phyloP scores from a whole-genome alignment of 2,797 vertebrate species.

The Sebastes trivittatus region DNA sequence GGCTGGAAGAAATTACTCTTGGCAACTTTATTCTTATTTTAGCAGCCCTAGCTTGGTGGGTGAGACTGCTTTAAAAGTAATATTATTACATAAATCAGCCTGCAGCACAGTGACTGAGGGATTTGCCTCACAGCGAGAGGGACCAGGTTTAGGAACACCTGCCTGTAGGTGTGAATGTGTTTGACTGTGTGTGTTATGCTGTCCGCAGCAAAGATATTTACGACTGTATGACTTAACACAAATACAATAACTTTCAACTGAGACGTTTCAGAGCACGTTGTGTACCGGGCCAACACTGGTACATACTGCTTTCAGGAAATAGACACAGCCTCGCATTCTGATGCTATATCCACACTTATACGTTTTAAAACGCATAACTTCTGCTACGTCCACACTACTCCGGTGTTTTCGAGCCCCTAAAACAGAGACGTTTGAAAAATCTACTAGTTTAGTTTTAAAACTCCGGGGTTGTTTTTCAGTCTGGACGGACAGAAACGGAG shows the following conservation, averaged over 20 bases:
- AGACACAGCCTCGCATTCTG: not conserved
- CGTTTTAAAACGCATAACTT: not conserved
- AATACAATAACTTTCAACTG: not conserved
- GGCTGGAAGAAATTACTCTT: conserved; percentile 1
- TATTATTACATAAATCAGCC: conserved; percentile 14
- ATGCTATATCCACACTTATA: not conserved
- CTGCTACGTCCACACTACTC: not conserved
- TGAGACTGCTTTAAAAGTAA: conserved; percentile 2
- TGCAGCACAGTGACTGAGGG: not conserved
- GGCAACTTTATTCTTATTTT: conserved; percentile 14
- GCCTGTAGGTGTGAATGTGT: not conserved
- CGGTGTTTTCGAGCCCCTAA: not conserved
- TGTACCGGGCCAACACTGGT: not conserved
- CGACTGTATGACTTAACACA: not conserved
- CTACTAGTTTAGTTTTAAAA: too few species aligned
- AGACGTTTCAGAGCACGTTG: not conserved
- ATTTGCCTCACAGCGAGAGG: not conserved
- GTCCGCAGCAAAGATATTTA: not conserved
- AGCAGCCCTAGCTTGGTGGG: not conserved
- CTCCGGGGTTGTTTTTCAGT: too few species aligned
- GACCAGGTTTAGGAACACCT: not conserved
- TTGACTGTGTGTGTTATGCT: not conserved
- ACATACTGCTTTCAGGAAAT: not conserved
- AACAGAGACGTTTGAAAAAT: not conserved
- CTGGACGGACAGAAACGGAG: too few species aligned